Evolutionary conservation across 2,113 vertebrate species (phyloP).

Genomic region (Suncus etruscus): DNA sequence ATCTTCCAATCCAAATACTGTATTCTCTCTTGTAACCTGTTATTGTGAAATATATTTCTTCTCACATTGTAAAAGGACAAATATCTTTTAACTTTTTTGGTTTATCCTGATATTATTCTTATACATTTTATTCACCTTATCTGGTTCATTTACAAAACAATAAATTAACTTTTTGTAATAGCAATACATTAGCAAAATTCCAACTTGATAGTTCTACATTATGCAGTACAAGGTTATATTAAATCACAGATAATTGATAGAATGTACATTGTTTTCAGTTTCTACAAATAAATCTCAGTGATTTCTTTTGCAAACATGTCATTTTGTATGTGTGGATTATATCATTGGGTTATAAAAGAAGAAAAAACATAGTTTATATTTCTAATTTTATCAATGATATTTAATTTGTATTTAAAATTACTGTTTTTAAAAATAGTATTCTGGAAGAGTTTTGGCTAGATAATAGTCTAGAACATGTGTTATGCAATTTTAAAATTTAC

Average conservation of each 20-base stretch:
- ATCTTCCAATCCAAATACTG: not conserved
- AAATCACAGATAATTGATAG: not conserved
- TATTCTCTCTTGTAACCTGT: not conserved
- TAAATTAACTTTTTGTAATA: not conserved
- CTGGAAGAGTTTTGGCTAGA: slow-evolving; percentile 18
- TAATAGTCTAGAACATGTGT: not conserved
- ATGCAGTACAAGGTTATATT: not conserved
- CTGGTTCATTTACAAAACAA: slow-evolving; percentile 19
- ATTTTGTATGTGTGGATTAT: slow-evolving; percentile 18
- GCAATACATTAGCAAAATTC: not conserved
- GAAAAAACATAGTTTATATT: not conserved
- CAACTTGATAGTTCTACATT: not conserved
- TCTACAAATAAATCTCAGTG: slow-evolving; percentile 39
- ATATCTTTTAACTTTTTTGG: not conserved
- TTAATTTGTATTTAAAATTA: not conserved
- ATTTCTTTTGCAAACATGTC: slow-evolving; percentile 23
- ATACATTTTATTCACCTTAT: not conserved
- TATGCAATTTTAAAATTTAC: not conserved
- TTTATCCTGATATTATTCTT: not conserved
- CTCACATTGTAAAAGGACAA: not conserved
- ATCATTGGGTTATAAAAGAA: not conserved
- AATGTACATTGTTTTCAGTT: slow-evolving; percentile 9
- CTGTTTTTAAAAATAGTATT: not conserved
- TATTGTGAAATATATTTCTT: not conserved
- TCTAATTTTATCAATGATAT: not conserved